Evolutionary conservation across 1,140 invertebrate genomes (phyloP).

Genomic region (Apis cerana): DNA sequence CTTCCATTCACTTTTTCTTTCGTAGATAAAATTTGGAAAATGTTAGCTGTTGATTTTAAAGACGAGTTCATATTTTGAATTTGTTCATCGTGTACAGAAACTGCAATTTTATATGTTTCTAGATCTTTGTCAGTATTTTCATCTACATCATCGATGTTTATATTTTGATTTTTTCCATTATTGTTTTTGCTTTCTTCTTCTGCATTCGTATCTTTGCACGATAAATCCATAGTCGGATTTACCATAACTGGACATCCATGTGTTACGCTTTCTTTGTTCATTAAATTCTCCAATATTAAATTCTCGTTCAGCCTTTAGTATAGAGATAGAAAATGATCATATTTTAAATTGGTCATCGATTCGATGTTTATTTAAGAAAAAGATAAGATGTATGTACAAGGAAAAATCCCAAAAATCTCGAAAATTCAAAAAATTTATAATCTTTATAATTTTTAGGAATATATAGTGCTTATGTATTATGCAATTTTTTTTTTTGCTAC

Average conservation of each 20-base stretch:
- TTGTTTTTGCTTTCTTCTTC: not conserved
- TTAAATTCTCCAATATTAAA: conserved; percentile 66
- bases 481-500: too few species aligned
- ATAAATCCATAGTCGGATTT: not conserved
- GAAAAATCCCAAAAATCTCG: too few species aligned
- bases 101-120: conserved; percentile 63
- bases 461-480: too few species aligned
- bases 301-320: conserved; percentile 83
- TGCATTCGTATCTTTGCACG: conserved; percentile 7
- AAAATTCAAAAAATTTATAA: too few species aligned
- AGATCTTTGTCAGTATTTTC: not conserved
- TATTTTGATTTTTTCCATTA: not conserved
- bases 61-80: conserved; percentile 61
- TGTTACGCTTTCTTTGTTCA: conserved; percentile 29
- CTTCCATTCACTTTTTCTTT: conserved; percentile 50
- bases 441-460: too few species aligned
- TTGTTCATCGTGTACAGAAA: conserved; percentile 75
- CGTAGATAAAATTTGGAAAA: not conserved
- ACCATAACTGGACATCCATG: not conserved
- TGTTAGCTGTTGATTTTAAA: conserved; percentile 50
- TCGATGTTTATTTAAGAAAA: too few species aligned
- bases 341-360: not conserved
- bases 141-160: not conserved
- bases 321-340: not conserved
- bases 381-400: not conserved